Evolutionary conservation across 1,140 invertebrate species (phyloP), one percentile per base, ranked within the genome.

Genomic region (Heterodera carotae): DNA sequence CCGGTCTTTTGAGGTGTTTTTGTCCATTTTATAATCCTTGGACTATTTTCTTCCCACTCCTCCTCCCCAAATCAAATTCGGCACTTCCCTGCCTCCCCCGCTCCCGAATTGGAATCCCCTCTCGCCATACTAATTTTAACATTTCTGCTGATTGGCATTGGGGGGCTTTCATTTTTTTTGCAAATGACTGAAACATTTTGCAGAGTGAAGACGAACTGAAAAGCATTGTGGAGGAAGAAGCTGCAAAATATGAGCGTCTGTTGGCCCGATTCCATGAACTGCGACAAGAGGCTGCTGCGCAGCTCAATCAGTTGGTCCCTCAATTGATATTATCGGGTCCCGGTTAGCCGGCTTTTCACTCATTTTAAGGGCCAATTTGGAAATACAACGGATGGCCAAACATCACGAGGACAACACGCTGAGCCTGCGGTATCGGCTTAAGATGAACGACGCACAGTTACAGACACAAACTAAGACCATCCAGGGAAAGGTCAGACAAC

Each of bases 331-430:
- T n/a, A 25, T 29, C 33, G 5, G 22, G 39, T 43, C 12, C 27
- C 25, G 36, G n/a, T 29, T 60, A 6, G 8, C 68, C 3, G 5
- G 22, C 25, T 1, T 76, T 76, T 27, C 48, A 81, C n/a, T n/a
- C 15, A 4, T 29, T 80, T 79, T 39, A 12, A 79, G 78, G 27
- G 78, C 78, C 60, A 79, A 81, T 59, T 22, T 48, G 39, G 78
- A 79, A 72, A 62, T 79, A 33, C 68, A 80, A 33, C 60, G 77
- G 59, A 69, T 79, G 27, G n/a, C 34, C 27, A 72, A 48, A 64
- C 76, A 79, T 31, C 79, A 80, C 79, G 78, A 79, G 39, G 78
- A 79, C 43, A 79, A 79, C 48, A 79, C 78, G 7, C 39, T 79
- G 2, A 56, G 68, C 0, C 43, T 79, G 29, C 80, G 77, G 66